These are phyloP conservation scores for Meiosimyza platycephala DNA, from an alignment of 2,888 invertebrate genomes.

Conservation along the genomic window DNA sequence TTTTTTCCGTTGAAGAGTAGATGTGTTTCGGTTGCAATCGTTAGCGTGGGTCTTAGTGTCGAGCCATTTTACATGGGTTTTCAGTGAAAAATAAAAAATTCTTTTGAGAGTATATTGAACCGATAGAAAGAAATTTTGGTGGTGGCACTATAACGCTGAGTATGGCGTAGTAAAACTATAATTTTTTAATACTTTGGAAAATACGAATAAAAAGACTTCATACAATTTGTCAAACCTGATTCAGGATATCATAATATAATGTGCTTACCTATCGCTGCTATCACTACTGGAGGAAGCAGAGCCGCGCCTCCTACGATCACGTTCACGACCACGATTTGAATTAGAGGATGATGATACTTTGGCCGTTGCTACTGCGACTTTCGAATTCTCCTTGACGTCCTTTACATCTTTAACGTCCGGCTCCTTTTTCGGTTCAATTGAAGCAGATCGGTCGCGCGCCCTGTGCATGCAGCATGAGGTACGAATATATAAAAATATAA, in stretches of 20 bases:
- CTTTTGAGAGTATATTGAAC: no score
- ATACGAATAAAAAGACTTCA: not conserved
- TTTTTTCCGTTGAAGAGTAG: no score
- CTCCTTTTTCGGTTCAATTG: constrained; percentile 77
- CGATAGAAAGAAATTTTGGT: no score
- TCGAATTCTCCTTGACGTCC: constrained; percentile 46
- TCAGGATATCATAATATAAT: not conserved
- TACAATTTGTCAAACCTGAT: constrained; percentile 5
- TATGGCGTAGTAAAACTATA: no score
- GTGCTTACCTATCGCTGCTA: constrained; percentile 75
- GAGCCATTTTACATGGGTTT: no score
- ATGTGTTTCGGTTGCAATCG: no score
- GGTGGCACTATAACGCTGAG: no score
- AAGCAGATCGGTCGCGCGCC: constrained; percentile 81
- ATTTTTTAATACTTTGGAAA: no score
- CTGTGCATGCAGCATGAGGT: constrained; percentile 63
- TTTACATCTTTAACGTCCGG: constrained; percentile 72
- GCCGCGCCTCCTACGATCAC: constrained; percentile 67
- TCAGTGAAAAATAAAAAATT: no score
- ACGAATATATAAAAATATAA: not conserved
- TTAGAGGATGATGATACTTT: constrained; percentile 48
- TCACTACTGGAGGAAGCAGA: constrained; percentile 86
- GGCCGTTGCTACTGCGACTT: constrained; percentile 39
- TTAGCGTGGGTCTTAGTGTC: no score
- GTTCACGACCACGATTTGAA: constrained; percentile 58